These are phyloP conservation scores for Scaptomyza hsui DNA, from an alignment of 1,140 invertebrate species.

Conservation along the genomic window DNA sequence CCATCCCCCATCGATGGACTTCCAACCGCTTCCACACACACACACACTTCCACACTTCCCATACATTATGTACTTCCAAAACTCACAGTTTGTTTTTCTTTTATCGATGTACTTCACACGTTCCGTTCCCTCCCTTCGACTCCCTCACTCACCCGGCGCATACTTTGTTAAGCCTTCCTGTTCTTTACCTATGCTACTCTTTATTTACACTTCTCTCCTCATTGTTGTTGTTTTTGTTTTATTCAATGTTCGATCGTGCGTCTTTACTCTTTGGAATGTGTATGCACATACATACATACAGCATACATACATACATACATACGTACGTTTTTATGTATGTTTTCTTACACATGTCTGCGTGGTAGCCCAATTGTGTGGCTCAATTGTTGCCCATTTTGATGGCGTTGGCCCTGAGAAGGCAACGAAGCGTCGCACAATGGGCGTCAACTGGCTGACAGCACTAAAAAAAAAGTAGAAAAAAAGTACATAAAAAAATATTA, in stretches of 20 bases:
- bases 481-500: constrained; percentile 5
- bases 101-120: constrained; percentile 41
- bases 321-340: constrained; percentile 22
- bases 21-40: neutral
- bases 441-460: constrained; percentile 24
- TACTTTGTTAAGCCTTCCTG: constrained; percentile 51
- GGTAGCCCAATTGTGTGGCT: constrained; percentile 66
- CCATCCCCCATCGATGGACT: no score
- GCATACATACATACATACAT: neutral
- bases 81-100: constrained; percentile 6
- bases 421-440: constrained; percentile 65
- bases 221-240: constrained; percentile 11
- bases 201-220: constrained; percentile 47
- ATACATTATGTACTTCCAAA: neutral
- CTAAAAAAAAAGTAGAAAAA: constrained; percentile 6
- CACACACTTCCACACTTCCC: neutral
- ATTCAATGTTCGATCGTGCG: constrained; percentile 45
- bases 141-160: neutral
- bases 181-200: constrained; percentile 51
- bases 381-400: constrained; percentile 70
- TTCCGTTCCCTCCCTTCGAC: neutral
- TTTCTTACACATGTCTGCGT: constrained; percentile 27
- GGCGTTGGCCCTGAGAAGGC: constrained; percentile 53
- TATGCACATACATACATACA: constrained; percentile 1
- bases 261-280: constrained; percentile 31